phyloP scores from a whole-genome alignment of 2,797 vertebrate species.

The Halcyon chelicuti region DNA sequence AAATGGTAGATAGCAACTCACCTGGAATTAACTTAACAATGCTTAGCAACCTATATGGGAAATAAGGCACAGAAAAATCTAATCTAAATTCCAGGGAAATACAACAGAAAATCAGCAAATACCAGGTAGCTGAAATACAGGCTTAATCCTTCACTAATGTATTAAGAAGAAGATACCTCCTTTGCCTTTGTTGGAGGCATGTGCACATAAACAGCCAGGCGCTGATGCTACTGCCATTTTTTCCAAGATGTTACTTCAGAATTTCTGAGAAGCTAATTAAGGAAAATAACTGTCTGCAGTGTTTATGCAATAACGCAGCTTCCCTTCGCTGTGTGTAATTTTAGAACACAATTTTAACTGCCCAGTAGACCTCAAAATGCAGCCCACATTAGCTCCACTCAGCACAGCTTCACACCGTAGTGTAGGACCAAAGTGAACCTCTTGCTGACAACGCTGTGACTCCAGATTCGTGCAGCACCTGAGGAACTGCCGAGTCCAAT shows the following conservation, averaged over 20 bases:
- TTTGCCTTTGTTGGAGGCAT: neutral
- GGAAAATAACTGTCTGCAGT: neutral
- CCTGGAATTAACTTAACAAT: neutral
- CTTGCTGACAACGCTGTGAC: accelerated
- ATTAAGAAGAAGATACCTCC: neutral
- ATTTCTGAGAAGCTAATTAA: neutral
- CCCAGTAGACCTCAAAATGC: neutral
- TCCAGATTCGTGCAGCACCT: accelerated
- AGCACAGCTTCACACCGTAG: neutral
- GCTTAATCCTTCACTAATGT: neutral
- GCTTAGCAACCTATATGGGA: neutral
- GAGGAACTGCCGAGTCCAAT: accelerated
- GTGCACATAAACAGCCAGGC: neutral
- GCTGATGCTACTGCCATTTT: neutral
- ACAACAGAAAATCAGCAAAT: neutral
- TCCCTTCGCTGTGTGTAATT: neutral
- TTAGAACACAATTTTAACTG: neutral
- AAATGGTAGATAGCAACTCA: neutral
- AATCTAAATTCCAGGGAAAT: neutral
- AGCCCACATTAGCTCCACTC: neutral
- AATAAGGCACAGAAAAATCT: neutral
- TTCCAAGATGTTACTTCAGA: neutral
- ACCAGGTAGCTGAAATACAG: neutral
- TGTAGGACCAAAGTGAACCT: accelerated
- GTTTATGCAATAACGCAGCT: neutral